These are phyloP conservation scores for Pachyramphus minor DNA, from an alignment of 2,113 vertebrate genomes.

Conservation along the genomic window DNA sequence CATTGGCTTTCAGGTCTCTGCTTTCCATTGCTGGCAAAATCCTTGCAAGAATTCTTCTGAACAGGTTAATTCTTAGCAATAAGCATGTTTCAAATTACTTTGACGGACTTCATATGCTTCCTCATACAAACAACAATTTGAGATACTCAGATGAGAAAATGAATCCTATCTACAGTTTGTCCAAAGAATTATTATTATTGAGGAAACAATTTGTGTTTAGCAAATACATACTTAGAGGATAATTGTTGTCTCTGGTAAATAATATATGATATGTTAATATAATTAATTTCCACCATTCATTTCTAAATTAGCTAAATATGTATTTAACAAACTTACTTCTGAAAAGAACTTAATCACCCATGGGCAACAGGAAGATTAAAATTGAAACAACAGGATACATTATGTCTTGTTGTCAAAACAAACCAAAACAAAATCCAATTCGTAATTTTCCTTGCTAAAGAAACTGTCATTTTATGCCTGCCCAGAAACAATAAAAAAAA, in stretches of 20 bases:
- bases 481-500: background rate
- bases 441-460: slow-evolving; percentile 10
- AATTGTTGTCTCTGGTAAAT: slow-evolving; percentile 35
- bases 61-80: background rate
- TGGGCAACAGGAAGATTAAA: slow-evolving; percentile 27
- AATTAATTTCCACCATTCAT: slow-evolving; percentile 9
- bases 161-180: background rate
- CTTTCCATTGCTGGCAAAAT: too few species aligned
- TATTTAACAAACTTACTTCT: slow-evolving; percentile 40
- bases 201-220: background rate
- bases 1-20: too few species aligned
- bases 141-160: background rate
- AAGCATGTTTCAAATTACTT: background rate
- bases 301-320: slow-evolving; percentile 46
- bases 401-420: slow-evolving; percentile 23
- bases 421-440: slow-evolving; percentile 10
- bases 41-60: too few species aligned
- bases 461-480: background rate
- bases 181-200: background rate
- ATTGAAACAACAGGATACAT: slow-evolving; percentile 28
- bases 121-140: background rate
- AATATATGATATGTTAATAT: slow-evolving; percentile 30
- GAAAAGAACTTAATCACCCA: slow-evolving; percentile 19
- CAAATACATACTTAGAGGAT: slow-evolving; percentile 18
- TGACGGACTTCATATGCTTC: background rate